Evolutionary conservation across 1,140 invertebrate species (phyloP).

Genomic region (Lasioglossum baleicum): DNA sequence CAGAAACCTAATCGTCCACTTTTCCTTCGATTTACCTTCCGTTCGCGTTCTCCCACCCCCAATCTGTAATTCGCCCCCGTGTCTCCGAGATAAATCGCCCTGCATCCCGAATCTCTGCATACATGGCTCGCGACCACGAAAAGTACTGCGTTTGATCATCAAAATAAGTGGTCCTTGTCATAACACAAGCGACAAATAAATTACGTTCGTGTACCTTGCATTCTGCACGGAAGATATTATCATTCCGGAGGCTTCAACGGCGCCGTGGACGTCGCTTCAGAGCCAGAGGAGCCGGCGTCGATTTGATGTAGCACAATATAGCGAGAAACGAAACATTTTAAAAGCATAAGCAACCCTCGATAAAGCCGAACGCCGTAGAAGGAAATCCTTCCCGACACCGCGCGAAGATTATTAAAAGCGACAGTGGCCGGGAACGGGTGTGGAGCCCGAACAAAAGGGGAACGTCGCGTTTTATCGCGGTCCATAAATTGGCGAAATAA

Average conservation of each 20-base stretch:
- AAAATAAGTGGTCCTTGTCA: no score
- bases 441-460: not conserved
- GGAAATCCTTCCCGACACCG: not conserved
- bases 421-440: not conserved
- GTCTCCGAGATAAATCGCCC: not conserved
- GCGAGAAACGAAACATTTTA: not conserved
- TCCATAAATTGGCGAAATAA: conserved; percentile 18
- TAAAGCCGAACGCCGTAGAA: not conserved
- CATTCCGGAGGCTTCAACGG: no score
- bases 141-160: no score
- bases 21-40: conserved; percentile 52
- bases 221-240: no score
- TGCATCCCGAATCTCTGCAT: not conserved
- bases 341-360: not conserved
- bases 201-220: no score
- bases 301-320: not conserved
- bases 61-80: conserved; percentile 46
- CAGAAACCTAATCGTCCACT: conserved; percentile 55
- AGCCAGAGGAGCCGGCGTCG: no score
- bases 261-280: no score
- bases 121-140: no score
- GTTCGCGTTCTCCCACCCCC: conserved; percentile 9
- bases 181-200: no score
- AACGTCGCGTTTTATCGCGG: conserved; percentile 17
- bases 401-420: conserved; percentile 2